Evolutionary conservation across 2,888 invertebrate genomes (phyloP).

Genomic region (Drosophila kanekoi): DNA sequence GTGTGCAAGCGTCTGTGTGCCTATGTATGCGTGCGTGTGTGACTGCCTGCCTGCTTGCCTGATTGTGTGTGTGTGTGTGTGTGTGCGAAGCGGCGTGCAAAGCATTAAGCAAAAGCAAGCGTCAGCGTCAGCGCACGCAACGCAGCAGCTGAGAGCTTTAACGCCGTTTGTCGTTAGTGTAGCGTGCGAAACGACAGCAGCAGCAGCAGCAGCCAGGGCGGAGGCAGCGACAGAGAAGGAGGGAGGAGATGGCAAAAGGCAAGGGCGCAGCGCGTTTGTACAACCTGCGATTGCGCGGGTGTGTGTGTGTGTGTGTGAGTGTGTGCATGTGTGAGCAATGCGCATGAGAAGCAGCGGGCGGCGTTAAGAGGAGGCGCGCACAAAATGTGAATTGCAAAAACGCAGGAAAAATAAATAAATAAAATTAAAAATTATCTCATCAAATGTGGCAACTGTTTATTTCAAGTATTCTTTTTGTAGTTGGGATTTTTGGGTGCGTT

Average conservation of each 20-base stretch:
- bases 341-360: background rate
- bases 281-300: conserved; percentile 46
- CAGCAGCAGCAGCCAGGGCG: conserved; percentile 9
- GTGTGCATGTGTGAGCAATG: conserved; percentile 6
- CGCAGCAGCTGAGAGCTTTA: conserved; percentile 60
- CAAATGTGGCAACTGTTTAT: conserved; percentile 60
- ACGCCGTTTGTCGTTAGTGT: conserved; percentile 62
- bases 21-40: conserved; percentile 3
- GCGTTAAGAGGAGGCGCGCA: background rate
- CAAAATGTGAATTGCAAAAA: conserved; percentile 71
- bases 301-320: conserved; percentile 10
- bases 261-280: conserved; percentile 54
- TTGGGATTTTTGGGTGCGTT: conserved; percentile 39
- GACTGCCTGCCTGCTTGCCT: background rate
- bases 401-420: conserved; percentile 67
- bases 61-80: conserved; percentile 21
- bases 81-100: conserved; percentile 51
- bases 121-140: conserved; percentile 62
- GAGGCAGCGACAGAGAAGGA: conserved; percentile 4
- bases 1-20: conserved; percentile 36
- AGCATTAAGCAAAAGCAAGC: conserved; percentile 60
- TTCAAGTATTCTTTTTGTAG: conserved; percentile 35
- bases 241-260: conserved; percentile 28
- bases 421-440: conserved; percentile 74
- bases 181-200: conserved; percentile 55